Base-by-base conservation (phyloP, 2,888 invertebrate species). In the Sisyra nigra region DNA sequence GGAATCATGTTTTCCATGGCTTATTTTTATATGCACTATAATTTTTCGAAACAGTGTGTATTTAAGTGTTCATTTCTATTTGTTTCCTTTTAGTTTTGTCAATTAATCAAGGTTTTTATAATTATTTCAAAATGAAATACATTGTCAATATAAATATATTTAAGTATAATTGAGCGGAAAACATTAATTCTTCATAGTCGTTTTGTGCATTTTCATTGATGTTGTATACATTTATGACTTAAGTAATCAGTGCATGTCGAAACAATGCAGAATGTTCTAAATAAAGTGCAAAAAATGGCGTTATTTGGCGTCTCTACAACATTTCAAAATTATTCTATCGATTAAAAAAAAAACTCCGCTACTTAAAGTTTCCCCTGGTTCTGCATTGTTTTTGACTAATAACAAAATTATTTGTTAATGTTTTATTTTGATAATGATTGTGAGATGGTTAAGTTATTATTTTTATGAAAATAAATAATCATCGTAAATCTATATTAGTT, bases 361-460 rank as follows among this genome's bases (percentile, higher is more conserved):
- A n/a, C n/a, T n/a, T n/a, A n/a, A n/a, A n/a, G n/a, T n/a, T n/a
- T n/a, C n/a, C n/a, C n/a, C n/a, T n/a, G n/a, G n/a, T 18, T 18
- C 19, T 38, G 15, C 38, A 38, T 24, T 24, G 19, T 15, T 8
- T 34, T 34, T 34, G 15, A 11, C 34, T 34, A 34, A 14, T 14
- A 34, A 34, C 34, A 34, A 34, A 34, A 17, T 31, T 40, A 40
- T 40, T 42, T 42, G 36, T 42, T 42, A 34, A 35, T 42, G 42
- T 35, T 42, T 17, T 42, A 42, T 42, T 42, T 42, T 42, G 33
- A 42, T 42, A 42, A 30, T 31, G 18, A 35, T 35, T 42, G 24
- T 34, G 34, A 24, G 35, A 42, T 35, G 29, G 35, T 42, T 17
- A 31, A 35, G 24, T 35, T 35, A 42, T 41, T 41, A 41, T 42